Evolutionary conservation across 2,888 invertebrate species (phyloP), one percentile per base, ranked within the genome.

Genomic region (Brachyptera putata): DNA sequence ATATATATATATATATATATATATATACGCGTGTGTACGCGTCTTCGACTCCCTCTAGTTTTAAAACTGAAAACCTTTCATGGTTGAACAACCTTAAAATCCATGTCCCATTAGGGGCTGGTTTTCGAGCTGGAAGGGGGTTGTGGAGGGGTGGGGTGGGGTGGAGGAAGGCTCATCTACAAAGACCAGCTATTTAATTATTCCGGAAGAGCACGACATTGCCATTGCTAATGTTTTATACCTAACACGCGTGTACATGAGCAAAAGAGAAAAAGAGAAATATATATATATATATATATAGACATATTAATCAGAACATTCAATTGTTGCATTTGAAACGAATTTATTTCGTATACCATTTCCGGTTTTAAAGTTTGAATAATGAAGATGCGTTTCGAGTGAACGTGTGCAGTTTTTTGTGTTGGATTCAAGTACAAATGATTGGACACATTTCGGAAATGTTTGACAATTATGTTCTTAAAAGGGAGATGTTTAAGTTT

Each of bases 361-460:
- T 53, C 53, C 53, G 34, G 53, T 53, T 53, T 43, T 46, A 18
- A 30, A 53, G 53, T 36, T 46, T 53, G 53, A 53, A 53, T 53
- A 53, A 53, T 53, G 53, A 53, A 53, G 53, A 53, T 53, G 53
- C 25, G 49, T 39, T 41, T 9, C 18, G 7, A 5, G 24, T n/a
- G 11, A 24, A 13, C 5, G 21, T 5, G 16, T 11, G 30, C 5
- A 30, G 11, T 30, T 21, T 43, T 18, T 43, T 43, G 16, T 22
- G 49, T 25, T 13, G 49, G 26, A 25, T 14, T 25, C 13, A 9
- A 16, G 24, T 16, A 36, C 16, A 36, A 34, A 18, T 11, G 22
- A 34, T 21, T 30, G 21, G 46, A 53, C 53, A 53, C 36, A 53
- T 18, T 34, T 36, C 53, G 53, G 53, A 53, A 36, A 53, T 53